These are phyloP conservation scores for Orius laevigatus DNA, from an alignment of 1,140 invertebrate species.

Conservation along the genomic window DNA sequence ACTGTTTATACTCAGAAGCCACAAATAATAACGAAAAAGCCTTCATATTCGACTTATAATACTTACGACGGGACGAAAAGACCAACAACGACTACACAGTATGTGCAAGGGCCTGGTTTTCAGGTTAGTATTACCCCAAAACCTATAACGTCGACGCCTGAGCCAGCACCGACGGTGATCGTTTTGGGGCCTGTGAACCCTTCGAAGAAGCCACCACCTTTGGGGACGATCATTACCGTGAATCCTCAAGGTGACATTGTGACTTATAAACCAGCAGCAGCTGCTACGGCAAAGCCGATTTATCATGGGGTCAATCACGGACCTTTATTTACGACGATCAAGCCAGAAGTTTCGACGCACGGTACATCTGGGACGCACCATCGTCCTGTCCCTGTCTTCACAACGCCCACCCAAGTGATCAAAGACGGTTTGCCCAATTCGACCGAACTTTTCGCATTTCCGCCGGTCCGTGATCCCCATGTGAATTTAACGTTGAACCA, in stretches of 20 bases:
- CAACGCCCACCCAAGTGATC: conserved; percentile 12
- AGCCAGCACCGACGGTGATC: conserved; percentile 53
- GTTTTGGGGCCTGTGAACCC: conserved; percentile 39
- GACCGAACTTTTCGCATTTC: conserved; percentile 57
- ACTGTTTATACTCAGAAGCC: conserved; percentile 9
- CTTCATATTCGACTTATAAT: conserved; percentile 1
- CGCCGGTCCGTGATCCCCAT: conserved; percentile 65
- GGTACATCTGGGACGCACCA: conserved; percentile 1
- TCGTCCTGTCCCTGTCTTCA: conserved; percentile 17
- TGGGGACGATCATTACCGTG: conserved; percentile 14
- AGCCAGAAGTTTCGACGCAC: background rate
- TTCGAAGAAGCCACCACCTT: conserved; percentile 15
- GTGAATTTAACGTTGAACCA: conserved; percentile 41
- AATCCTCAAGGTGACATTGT: conserved; percentile 13
- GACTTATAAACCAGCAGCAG: conserved; percentile 12
- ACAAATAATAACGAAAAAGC: conserved; percentile 6
- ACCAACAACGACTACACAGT: conserved; percentile 20
- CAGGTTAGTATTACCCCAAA: conserved; percentile 22
- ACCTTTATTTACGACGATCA: background rate
- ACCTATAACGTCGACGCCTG: conserved; percentile 23
- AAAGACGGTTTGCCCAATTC: conserved; percentile 32
- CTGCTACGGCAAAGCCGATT: conserved; percentile 8
- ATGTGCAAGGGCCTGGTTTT: conserved; percentile 24
- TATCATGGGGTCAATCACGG: conserved; percentile 3
- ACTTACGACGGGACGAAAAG: background rate